A percentile compares a stretch with the other conserved stretches of the same genome.
phyloP scores from a whole-genome alignment of 64 coral and sea anemone species.

The Anthopleura sola region DNA sequence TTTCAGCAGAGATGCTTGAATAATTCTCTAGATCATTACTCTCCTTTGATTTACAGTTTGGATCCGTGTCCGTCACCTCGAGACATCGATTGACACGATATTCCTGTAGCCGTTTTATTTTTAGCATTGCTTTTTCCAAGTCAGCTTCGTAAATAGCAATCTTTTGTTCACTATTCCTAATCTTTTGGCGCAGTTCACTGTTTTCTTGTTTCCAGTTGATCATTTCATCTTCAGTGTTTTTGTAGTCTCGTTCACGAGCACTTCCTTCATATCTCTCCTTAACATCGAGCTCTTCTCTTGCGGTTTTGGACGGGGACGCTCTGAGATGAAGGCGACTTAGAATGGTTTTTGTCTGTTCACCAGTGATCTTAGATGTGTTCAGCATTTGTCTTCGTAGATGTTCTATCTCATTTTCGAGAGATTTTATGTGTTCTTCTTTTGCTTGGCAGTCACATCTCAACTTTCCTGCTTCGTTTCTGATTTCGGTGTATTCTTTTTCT shows the following conservation, averaged over 20 bases:
- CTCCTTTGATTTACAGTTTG: not conserved
- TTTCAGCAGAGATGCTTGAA: not conserved
- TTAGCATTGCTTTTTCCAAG: conserved; percentile 30
- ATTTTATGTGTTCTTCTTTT: not conserved
- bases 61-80: not conserved
- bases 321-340: not conserved
- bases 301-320: not conserved
- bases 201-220: conserved; percentile 46
- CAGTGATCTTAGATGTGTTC: not conserved
- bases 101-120: conserved; percentile 23
- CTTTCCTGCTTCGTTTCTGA: conserved; percentile 33
- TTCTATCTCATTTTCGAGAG: conserved; percentile 21
- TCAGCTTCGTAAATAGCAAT: conserved; percentile 54
- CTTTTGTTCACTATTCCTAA: conserved; percentile 40
- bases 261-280: conserved; percentile 27
- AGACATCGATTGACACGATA: not conserved
- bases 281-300: not conserved
- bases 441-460: conserved; percentile 18
- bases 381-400: not conserved
- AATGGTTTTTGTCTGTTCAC: not conserved
- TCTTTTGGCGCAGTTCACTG: conserved; percentile 45
- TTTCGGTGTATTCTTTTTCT: conserved; percentile 60
- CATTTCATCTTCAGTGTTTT: conserved; percentile 38
- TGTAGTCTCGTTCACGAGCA: conserved; percentile 8
- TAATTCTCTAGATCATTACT: conserved; percentile 10